These are phyloP conservation scores for Plestiodon gilberti DNA, from an alignment of 2,113 vertebrate species.

Conservation along the genomic window DNA sequence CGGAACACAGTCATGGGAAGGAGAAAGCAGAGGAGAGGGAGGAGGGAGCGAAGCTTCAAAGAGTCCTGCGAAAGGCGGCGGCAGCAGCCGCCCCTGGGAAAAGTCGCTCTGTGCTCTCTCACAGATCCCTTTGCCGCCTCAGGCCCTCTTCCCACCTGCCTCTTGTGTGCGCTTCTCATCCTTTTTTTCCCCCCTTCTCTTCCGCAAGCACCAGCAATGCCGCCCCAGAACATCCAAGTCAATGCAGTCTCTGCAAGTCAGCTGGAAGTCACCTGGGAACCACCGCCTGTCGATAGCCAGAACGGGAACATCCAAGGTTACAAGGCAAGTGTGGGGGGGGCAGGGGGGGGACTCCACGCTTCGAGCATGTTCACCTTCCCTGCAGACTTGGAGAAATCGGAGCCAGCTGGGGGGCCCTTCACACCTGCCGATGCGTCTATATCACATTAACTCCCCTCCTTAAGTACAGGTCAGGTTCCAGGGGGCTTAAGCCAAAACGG, in stretches of 20 bases:
- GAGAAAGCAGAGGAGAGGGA: background rate
- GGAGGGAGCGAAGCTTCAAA: background rate
- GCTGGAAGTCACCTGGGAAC: conserved; percentile 93
- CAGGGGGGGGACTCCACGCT: too few species aligned
- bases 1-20: too few species aligned
- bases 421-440: too few species aligned
- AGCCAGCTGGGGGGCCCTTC: background rate
- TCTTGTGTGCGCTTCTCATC: conserved; percentile 36
- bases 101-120: background rate
- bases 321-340: conserved; percentile 81
- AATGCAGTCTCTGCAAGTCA: conserved; percentile 85
- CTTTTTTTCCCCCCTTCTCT: background rate
- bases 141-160: background rate
- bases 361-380: background rate
- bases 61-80: too few species aligned
- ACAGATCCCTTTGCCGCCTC: too few species aligned
- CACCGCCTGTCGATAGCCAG: conserved; percentile 90
- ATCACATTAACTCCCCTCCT: too few species aligned
- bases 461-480: too few species aligned
- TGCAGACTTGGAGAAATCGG: background rate
- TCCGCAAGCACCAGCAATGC: conserved; percentile 87
- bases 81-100: background rate
- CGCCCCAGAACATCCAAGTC: conserved; percentile 89
- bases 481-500: too few species aligned
- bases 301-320: conserved; percentile 98